These are phyloP conservation scores for Orestias chungarensis DNA, from an alignment of 2,797 vertebrate species.

Conservation along the genomic window DNA sequence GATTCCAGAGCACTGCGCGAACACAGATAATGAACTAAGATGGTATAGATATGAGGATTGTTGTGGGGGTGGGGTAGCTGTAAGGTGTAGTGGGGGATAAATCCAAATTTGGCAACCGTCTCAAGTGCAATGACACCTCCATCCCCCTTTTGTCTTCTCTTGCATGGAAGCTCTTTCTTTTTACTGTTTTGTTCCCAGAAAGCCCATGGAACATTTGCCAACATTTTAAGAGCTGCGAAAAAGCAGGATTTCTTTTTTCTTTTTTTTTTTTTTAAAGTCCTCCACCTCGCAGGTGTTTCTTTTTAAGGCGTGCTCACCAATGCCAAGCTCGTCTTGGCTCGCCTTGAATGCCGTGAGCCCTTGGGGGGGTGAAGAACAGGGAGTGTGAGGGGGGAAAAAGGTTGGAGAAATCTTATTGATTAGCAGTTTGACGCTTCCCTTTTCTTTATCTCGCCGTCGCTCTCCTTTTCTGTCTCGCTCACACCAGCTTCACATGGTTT, in stretches of 20 bases:
- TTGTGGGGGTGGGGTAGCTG: conserved; percentile 29
- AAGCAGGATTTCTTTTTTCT: conserved; percentile 71
- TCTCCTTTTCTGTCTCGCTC: conserved; percentile 56
- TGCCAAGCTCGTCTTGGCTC: conserved; percentile 80
- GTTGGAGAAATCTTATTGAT: conserved; percentile 79
- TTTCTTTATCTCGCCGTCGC: conserved; percentile 63
- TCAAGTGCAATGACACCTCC: conserved; percentile 80
- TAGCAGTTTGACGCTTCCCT: conserved; percentile 72
- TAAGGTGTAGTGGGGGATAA: conserved; percentile 45
- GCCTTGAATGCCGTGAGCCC: conserved; percentile 75
- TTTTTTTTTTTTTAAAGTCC: conserved; percentile 71
- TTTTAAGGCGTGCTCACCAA: conserved; percentile 79
- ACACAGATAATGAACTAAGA: conserved; percentile 58
- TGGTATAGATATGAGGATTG: conserved; percentile 57
- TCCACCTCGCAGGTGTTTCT: conserved; percentile 83
- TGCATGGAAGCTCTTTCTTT: conserved; percentile 76
- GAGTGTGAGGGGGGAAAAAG: conserved; percentile 28
- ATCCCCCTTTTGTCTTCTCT: conserved; percentile 79
- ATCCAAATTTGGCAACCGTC: conserved; percentile 77
- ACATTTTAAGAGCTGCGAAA: conserved; percentile 81
- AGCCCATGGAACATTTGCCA: conserved; percentile 79
- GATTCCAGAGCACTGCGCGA: conserved; percentile 35
- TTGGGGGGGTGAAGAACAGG: conserved; percentile 31
- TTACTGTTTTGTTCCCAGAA: conserved; percentile 79
- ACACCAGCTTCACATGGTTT: conserved; percentile 51